Evolutionary conservation across 1,140 invertebrate genomes (phyloP).

Genomic region (Pomacea maculata): DNA sequence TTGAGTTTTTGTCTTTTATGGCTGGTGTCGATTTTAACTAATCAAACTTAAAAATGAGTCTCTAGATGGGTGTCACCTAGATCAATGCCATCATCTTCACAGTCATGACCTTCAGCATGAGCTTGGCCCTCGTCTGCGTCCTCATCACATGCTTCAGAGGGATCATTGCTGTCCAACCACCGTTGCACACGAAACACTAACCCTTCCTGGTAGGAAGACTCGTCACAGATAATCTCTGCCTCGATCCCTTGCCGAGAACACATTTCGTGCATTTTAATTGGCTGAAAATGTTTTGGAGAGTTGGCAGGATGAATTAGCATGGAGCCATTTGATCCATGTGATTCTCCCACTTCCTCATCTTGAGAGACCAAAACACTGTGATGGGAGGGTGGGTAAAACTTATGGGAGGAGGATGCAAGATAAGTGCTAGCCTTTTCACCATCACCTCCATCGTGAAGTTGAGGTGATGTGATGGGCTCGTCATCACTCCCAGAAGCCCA

Average conservation of each 20-base stretch:
- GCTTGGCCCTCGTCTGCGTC: not conserved
- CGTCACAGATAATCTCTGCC: slow-evolving; percentile 46
- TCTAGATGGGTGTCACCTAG: slow-evolving; percentile 25
- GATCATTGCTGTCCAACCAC: slow-evolving; percentile 45
- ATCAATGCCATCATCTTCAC: slow-evolving; percentile 36
- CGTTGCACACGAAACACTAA: slow-evolving; percentile 45
- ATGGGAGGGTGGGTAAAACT: slow-evolving; percentile 42
- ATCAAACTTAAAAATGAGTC: slow-evolving; percentile 4
- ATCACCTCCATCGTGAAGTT: slow-evolving; percentile 13
- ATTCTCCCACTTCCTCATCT: slow-evolving; percentile 23
- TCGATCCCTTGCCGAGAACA: slow-evolving; percentile 25
- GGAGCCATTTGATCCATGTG: slow-evolving; percentile 25
- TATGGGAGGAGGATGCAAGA: slow-evolving; percentile 46
- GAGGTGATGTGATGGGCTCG: slow-evolving; percentile 29
- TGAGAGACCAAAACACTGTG: slow-evolving; percentile 46
- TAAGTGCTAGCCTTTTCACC: slow-evolving; percentile 45
- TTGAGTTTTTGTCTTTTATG: too few species aligned
- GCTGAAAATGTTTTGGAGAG: slow-evolving; percentile 55
- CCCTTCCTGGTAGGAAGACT: slow-evolving; percentile 47
- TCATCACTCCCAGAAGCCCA: slow-evolving; percentile 22
- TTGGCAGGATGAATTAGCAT: slow-evolving; percentile 38
- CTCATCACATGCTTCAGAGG: slow-evolving; percentile 18
- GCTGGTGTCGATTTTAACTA: too few species aligned
- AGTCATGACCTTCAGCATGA: slow-evolving; percentile 31
- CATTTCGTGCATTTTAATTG: slow-evolving; percentile 34